Percentiles rank a stretch among this genome's conserved stretches.
phyloP scores from a whole-genome alignment of 2,113 vertebrate genomes.

The Carassius gibelio region DNA sequence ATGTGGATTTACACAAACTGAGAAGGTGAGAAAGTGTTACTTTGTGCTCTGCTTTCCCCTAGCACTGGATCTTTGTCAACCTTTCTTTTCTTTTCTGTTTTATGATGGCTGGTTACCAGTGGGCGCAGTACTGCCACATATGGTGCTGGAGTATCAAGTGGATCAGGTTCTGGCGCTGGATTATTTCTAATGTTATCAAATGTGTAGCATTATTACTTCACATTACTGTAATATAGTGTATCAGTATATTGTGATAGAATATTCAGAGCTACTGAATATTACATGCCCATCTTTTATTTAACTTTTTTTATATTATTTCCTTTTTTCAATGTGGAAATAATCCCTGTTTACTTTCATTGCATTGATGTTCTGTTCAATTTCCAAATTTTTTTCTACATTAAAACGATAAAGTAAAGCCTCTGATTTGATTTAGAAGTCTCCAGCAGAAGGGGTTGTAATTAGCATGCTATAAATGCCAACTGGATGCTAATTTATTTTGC shows the following conservation, averaged over 20 bases:
- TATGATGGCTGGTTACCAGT: neutral
- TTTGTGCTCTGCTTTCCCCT: no score
- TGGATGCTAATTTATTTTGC: slow-evolving; percentile 71
- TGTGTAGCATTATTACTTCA: neutral
- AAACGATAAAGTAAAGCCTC: slow-evolving; percentile 12
- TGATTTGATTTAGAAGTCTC: slow-evolving; percentile 23
- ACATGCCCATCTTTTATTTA: neutral
- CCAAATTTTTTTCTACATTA: neutral
- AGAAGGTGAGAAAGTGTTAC: no score
- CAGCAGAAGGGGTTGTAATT: slow-evolving; percentile 52
- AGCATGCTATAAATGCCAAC: slow-evolving; percentile 54
- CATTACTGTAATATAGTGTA: no score
- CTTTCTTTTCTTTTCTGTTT: neutral
- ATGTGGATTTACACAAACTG: no score
- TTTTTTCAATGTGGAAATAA: neutral
- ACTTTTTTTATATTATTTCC: neutral
- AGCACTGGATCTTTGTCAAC: neutral
- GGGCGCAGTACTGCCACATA: neutral
- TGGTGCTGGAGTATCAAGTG: neutral
- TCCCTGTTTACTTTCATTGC: neutral
- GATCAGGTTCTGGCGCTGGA: neutral
- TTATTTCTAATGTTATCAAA: neutral
- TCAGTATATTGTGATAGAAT: neutral
- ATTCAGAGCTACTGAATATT: no score
- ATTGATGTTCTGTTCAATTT: neutral